These are phyloP conservation scores for Pristionchus maxplancki DNA, from an alignment of 2,888 invertebrate genomes.

Conservation along the genomic window DNA sequence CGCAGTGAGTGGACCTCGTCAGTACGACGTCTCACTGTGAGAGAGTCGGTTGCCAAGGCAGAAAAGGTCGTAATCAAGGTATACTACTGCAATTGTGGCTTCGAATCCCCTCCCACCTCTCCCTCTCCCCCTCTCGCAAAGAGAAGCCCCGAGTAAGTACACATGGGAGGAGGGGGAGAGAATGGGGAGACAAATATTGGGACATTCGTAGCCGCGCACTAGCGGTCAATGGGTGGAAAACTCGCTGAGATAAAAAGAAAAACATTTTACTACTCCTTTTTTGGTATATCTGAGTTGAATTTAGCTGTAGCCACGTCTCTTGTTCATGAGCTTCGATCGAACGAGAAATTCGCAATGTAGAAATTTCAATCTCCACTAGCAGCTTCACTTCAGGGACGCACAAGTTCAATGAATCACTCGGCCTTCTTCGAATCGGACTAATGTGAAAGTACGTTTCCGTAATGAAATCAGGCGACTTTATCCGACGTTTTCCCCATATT, in stretches of 20 bases:
- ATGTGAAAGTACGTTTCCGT: background rate
- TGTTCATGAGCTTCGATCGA: too few relatives aligned
- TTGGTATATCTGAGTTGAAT: background rate
- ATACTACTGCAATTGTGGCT: constrained; percentile 21
- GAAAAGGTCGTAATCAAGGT: background rate
- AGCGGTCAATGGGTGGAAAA: constrained; percentile 10
- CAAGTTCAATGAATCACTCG: background rate
- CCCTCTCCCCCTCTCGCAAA: background rate
- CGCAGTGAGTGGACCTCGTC: too few relatives aligned
- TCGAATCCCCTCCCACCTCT: background rate
- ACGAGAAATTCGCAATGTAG: too few relatives aligned
- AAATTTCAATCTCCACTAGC: too few relatives aligned
- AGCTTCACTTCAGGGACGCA: background rate
- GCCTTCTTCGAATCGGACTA: too few relatives aligned
- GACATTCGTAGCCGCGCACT: background rate
- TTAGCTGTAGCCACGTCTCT: too few relatives aligned
- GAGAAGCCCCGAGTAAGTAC: constrained; percentile 42
- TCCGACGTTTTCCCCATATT: background rate
- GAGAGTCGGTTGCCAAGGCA: background rate
- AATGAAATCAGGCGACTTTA: background rate
- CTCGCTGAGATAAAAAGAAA: background rate
- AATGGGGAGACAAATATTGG: constrained; percentile 28
- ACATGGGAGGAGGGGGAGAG: constrained; percentile 1
- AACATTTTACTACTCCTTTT: too few relatives aligned
- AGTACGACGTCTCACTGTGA: too few relatives aligned